These are phyloP conservation scores for Spicauda simplicius DNA, from an alignment of 2,888 invertebrate genomes.

Conservation along the genomic window DNA sequence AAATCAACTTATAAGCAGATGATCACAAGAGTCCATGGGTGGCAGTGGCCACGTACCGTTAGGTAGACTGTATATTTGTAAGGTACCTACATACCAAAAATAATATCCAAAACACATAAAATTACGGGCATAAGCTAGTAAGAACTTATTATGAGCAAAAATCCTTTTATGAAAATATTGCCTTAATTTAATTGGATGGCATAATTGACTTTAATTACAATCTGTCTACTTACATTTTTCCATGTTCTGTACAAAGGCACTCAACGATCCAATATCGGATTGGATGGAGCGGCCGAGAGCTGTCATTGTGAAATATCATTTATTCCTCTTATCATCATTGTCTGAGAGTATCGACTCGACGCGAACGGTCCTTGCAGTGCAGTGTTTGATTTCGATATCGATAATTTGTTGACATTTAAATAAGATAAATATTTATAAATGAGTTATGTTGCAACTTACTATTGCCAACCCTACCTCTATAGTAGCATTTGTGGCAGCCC, in stretches of 20 bases:
- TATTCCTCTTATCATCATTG: constrained; percentile 77
- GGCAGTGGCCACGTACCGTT: too few relatives aligned
- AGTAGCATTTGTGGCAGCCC: too few relatives aligned
- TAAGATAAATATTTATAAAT: too few relatives aligned
- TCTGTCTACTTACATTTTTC: background rate
- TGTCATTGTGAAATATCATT: constrained; percentile 66
- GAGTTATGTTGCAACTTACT: too few relatives aligned
- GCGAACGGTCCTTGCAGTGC: constrained; percentile 41
- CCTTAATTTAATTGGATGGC: background rate
- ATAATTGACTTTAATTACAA: background rate
- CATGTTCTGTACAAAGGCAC: constrained; percentile 25
- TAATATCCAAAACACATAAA: too few relatives aligned
- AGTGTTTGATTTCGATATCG: background rate
- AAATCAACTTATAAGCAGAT: too few relatives aligned
- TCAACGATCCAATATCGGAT: constrained; percentile 44
- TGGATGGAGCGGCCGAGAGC: constrained; percentile 49
- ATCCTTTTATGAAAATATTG: background rate
- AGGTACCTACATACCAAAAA: too few relatives aligned
- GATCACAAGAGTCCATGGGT: too few relatives aligned
- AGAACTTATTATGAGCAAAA: too few relatives aligned
- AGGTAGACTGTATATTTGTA: too few relatives aligned
- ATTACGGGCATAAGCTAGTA: too few relatives aligned
- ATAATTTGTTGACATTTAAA: background rate
- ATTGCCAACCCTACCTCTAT: too few relatives aligned
- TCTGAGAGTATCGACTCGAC: constrained; percentile 66